Conservation (phyloP, 1,140 invertebrate genomes). For the Diachasma alloeum region DNA sequence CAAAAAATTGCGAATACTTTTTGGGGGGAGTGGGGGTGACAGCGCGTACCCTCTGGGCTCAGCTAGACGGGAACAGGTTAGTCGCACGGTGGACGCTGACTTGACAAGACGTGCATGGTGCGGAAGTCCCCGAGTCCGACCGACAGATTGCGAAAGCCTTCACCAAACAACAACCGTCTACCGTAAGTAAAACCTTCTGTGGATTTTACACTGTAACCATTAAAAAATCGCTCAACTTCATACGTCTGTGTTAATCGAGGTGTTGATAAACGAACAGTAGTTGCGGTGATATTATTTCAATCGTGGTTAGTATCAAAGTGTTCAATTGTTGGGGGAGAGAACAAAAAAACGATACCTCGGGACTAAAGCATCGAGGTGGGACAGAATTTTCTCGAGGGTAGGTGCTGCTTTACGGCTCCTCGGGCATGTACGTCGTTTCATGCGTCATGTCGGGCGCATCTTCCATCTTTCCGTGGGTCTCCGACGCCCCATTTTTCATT, state of each 20-base stretch:
- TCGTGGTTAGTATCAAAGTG: not conserved
- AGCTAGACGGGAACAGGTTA: conserved; percentile 15
- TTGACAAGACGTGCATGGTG: conserved; percentile 37
- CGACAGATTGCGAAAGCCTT: conserved; percentile 54
- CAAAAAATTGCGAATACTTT: not conserved
- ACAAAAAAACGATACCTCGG: no score
- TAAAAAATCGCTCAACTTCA: conserved; percentile 36
- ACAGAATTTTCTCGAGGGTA: conserved; percentile 23
- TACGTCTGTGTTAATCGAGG: not conserved
- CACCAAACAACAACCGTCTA: conserved; percentile 63
- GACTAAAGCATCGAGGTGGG: not conserved
- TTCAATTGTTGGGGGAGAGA: no score
- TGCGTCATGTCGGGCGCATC: conserved; percentile 42
- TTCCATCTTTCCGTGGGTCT: conserved; percentile 29
- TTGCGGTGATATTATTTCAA: conserved; percentile 18
- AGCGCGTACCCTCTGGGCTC: no score
- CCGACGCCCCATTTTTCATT: not conserved
- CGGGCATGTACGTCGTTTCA: conserved; percentile 21
- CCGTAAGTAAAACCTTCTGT: conserved; percentile 58
- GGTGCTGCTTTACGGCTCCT: not conserved
- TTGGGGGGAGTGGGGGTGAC: not conserved
- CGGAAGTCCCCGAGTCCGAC: conserved; percentile 43
- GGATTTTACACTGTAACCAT: conserved; percentile 31
- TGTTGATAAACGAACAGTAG: not conserved
- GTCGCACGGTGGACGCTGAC: conserved; percentile 39